phyloP scores from a whole-genome alignment of 2,888 invertebrate genomes.

The Halictus quadricinctus region DNA sequence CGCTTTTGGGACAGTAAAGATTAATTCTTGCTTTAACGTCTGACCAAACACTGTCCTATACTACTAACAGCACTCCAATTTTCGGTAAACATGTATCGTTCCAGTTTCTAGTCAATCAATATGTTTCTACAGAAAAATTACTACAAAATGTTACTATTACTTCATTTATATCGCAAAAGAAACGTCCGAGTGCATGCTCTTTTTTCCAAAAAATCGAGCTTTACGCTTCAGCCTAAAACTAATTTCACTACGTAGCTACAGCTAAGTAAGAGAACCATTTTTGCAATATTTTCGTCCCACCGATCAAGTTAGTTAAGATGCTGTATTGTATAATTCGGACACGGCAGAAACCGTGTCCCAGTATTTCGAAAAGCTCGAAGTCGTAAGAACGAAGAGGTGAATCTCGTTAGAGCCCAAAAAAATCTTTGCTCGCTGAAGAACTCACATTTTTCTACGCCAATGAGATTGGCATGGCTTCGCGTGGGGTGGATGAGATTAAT shows the following conservation, averaged over 20 bases:
- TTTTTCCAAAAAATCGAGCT: not conserved
- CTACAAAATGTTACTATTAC: not conserved
- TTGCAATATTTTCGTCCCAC: not conserved
- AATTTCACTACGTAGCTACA: not conserved
- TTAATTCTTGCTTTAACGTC: not conserved
- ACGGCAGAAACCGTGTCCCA: not conserved
- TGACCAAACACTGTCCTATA: not conserved
- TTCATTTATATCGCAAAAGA: not conserved
- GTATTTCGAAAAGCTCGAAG: slow-evolving; percentile 45
- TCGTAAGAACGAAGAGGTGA: slow-evolving; percentile 42
- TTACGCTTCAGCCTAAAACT: not conserved
- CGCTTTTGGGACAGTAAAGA: not conserved
- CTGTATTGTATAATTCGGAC: not conserved
- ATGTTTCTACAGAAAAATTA: not conserved
- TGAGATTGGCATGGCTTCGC: slow-evolving; percentile 79
- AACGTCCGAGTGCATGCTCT: too few species aligned
- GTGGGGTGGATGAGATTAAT: slow-evolving; percentile 80
- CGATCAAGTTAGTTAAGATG: not conserved
- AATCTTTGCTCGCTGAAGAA: slow-evolving; percentile 54
- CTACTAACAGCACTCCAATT: not conserved
- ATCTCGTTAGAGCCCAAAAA: slow-evolving; percentile 50
- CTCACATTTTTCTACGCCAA: slow-evolving; percentile 75
- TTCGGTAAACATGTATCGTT: not conserved
- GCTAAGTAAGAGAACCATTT: not conserved
- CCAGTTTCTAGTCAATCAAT: not conserved